phyloP scores from a whole-genome alignment of 1,140 invertebrate species.

The Drosophila sturtevanti region DNA sequence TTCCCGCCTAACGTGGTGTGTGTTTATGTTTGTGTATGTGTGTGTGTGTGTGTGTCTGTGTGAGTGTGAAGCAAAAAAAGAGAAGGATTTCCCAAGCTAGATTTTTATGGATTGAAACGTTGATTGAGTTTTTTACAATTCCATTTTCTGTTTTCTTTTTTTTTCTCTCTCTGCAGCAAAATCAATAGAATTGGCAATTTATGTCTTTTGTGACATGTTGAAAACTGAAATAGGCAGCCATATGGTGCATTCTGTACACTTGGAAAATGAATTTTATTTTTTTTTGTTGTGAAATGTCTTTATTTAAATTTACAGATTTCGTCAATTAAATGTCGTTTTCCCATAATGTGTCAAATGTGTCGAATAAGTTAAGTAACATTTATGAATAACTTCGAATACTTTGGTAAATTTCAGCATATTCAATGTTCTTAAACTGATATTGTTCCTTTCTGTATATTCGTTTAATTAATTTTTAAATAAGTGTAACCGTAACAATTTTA shows the following conservation, averaged over 20 bases:
- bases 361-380: too few species aligned
- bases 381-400: too few species aligned
- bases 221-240: neutral
- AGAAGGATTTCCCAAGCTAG: neutral
- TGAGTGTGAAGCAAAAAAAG: neutral
- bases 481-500: too few species aligned
- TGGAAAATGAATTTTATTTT: too few species aligned
- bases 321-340: too few species aligned
- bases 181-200: slow-evolving; percentile 7
- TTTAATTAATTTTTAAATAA: too few species aligned
- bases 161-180: neutral
- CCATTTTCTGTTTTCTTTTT: neutral
- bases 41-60: neutral
- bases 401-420: too few species aligned
- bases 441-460: too few species aligned
- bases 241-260: neutral
- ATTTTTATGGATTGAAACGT: slow-evolving; percentile 8
- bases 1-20: neutral
- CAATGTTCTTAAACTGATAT: too few species aligned
- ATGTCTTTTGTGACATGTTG: slow-evolving; percentile 8
- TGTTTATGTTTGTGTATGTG: neutral
- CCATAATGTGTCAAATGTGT: too few species aligned
- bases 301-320: too few species aligned
- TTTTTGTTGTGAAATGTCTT: too few species aligned
- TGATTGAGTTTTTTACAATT: slow-evolving; percentile 10